A percentile compares a stretch with the other conserved stretches of the same genome.
These are phyloP conservation scores for Amphiprion ocellaris DNA, from an alignment of 2,113 vertebrate species.

Conservation along the genomic window DNA sequence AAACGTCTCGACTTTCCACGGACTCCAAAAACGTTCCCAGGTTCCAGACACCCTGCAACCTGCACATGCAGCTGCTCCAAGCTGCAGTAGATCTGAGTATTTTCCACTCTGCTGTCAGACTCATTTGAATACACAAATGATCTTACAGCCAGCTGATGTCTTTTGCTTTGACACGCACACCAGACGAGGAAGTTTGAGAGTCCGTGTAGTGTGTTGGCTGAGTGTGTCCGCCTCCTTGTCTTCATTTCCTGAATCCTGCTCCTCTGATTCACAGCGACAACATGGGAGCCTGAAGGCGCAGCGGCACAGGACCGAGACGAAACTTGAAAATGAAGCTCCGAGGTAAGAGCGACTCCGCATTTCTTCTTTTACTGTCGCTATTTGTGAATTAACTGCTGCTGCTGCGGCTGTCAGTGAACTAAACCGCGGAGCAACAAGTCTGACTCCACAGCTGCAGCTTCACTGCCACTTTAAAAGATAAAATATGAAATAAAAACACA, in stretches of 20 bases:
- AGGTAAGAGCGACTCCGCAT: constrained; percentile 28
- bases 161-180: background rate
- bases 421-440: background rate
- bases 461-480: background rate
- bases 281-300: background rate
- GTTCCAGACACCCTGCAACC: too few species aligned
- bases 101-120: background rate
- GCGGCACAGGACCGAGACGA: accelerated
- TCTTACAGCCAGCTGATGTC: background rate
- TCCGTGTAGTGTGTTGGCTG: background rate
- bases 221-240: constrained; percentile 1
- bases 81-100: background rate
- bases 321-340: background rate
- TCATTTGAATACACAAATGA: background rate
- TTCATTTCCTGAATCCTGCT: constrained; percentile 61
- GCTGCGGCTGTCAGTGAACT: background rate
- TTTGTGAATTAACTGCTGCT: too few species aligned
- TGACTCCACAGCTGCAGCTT: background rate
- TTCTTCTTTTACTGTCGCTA: too few species aligned
- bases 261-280: background rate
- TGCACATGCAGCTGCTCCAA: background rate
- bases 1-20: too few species aligned
- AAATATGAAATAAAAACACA: background rate
- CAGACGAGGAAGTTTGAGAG: constrained; percentile 32
- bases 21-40: too few species aligned